Base-by-base conservation (phyloP, 1,140 invertebrate genomes). In the Drosophila bipectinata region DNA sequence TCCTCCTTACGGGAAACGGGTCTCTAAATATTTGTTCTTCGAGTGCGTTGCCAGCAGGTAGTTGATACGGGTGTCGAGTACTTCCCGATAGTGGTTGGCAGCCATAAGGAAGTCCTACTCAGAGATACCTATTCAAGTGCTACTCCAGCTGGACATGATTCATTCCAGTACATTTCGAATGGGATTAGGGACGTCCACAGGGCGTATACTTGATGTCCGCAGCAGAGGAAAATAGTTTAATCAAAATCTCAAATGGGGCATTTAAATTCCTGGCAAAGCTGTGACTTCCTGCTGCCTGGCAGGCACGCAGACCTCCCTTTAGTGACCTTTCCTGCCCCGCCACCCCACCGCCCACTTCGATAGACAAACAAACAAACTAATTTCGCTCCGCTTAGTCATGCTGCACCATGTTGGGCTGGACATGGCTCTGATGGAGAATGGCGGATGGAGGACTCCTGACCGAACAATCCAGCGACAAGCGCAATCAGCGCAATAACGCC, bases 321-420 rank as follows among this genome's bases (percentile, higher is more conserved):
- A 5, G 32, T 9, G 8, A 34, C 67, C 61, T 37, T 18, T 12
- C 10, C 49, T 8, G 10, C 39, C 55, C 37, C 47, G 26, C 28
- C 9, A 12, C 8, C 28, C 15, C 21, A 14, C 10, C 51, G n/a
- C 30, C 61, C 32, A 53, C 57, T 73, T 53, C 77, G 63, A 77
- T 58, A 63, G 59, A 51, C 72, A 87, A 85, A 85, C 81, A 85
- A 85, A 85, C 83, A 87, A 85, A 78, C 82, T 85, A 85, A 85
- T 85, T 85, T 85, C 57, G 82, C 39, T 58, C 41, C 32, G 71
- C 59, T 71, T 56, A 57, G 71, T 57, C 71, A 66, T 74, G 74
- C 58, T 78, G 76, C 59, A 54, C 62, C 73, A 53, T 54, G 32
- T 47, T 63, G 55, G 56, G 48, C 52, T 69, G 67, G 80, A 84